phyloP scores from a whole-genome alignment of 2,113 vertebrate species.

The Triplophysa siluroides region DNA sequence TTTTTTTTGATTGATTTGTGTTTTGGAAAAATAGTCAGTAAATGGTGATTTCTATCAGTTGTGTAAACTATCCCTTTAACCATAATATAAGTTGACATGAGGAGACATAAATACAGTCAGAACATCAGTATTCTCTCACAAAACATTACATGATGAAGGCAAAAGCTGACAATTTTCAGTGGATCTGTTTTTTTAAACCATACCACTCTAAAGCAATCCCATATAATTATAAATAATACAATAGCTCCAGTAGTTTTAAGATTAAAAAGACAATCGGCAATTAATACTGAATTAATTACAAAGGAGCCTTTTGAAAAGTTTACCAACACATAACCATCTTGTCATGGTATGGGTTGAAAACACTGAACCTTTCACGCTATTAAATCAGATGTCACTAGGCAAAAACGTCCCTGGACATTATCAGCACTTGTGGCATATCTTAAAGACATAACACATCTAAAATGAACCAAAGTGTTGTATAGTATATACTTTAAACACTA shows the following conservation, averaged over 20 bases:
- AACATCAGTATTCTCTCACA: not conserved
- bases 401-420: not conserved
- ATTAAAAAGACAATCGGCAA: not conserved
- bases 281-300: not conserved
- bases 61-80: not conserved
- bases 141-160: not conserved
- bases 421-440: conserved; percentile 49
- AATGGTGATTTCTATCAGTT: not conserved
- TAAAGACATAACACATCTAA: conserved; percentile 28
- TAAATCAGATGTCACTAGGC: not conserved
- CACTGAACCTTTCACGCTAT: not conserved
- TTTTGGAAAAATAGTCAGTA: not conserved
- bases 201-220: not conserved
- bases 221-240: not conserved
- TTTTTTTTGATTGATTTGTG: not conserved
- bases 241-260: not conserved
- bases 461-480: not conserved
- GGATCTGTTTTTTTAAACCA: not conserved
- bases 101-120: not conserved
- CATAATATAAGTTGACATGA: not conserved
- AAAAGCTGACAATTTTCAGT: conserved; percentile 1
- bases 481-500: not conserved
- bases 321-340: not conserved
- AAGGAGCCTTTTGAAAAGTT: too few species aligned
- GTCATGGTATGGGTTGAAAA: not conserved